phyloP scores from a whole-genome alignment of 2,113 vertebrate genomes.

The Etheostoma spectabile region DNA sequence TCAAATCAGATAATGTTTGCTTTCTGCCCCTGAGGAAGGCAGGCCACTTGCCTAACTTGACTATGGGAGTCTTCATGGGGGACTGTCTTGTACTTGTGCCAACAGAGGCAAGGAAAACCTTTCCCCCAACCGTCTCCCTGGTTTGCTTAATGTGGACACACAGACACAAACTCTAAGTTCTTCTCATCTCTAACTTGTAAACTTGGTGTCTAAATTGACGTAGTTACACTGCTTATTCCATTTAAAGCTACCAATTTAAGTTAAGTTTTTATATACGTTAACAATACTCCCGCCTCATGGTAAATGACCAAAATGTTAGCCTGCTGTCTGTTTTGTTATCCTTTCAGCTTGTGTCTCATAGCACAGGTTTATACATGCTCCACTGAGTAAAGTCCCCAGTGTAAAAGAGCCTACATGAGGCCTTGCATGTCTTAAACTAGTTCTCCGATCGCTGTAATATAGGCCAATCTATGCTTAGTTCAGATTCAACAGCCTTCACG shows the following conservation, averaged over 20 bases:
- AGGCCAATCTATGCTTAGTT: conserved; percentile 85
- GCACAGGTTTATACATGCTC: conserved; percentile 3
- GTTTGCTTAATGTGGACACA: neutral
- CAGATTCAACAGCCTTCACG: conserved; percentile 71
- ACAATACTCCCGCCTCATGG: neutral
- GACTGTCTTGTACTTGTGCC: conserved; percentile 24
- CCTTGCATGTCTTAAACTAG: conserved; percentile 76
- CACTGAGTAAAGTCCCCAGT: conserved; percentile 32
- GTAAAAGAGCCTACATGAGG: conserved; percentile 65
- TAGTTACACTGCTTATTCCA: conserved; percentile 10
- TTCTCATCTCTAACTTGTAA: conserved; percentile 35
- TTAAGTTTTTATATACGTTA: neutral
- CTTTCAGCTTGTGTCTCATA: neutral
- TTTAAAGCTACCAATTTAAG: neutral
- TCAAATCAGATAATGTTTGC: conserved; percentile 43
- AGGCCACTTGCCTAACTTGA: conserved; percentile 49
- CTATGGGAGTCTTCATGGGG: conserved; percentile 20
- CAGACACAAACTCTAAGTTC: neutral
- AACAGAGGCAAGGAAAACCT: conserved; percentile 9
- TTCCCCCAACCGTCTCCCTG: neutral
- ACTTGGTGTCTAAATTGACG: conserved; percentile 19
- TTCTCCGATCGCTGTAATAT: conserved; percentile 75
- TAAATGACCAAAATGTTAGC: neutral
- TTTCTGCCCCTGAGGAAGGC: conserved; percentile 26
- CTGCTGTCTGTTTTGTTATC: neutral